Conservation (phyloP, 2,113 vertebrate genomes). For the Nycticorax nycticorax region DNA sequence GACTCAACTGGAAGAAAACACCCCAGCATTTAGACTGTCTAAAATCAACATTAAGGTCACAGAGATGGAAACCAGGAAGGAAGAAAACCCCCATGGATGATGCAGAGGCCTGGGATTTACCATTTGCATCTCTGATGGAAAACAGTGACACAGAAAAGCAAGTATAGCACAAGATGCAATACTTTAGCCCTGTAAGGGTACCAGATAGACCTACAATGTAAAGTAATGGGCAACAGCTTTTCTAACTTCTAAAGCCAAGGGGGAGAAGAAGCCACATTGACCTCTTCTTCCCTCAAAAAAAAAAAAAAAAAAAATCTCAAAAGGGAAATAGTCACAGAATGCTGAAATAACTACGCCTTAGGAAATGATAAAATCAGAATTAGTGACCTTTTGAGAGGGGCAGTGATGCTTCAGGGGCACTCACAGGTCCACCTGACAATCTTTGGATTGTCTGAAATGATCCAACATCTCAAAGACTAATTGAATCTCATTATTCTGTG, state of each 20-base stretch:
- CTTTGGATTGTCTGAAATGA: background rate
- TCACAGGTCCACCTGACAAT: background rate
- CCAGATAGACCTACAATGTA: background rate
- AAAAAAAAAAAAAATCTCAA: background rate
- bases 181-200: background rate
- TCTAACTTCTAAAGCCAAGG: background rate
- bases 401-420: background rate
- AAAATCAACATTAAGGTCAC: background rate
- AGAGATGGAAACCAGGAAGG: background rate
- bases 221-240: background rate
- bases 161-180: background rate
- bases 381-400: background rate
- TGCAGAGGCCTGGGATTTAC: background rate
- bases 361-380: background rate
- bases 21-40: background rate
- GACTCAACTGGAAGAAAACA: background rate
- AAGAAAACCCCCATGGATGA: background rate
- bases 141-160: background rate
- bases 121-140: background rate
- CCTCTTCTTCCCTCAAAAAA: background rate
- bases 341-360: background rate
- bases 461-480: background rate
- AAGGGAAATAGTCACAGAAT: background rate
- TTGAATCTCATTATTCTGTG: background rate
- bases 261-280: background rate